These are phyloP conservation scores for Empidonax alnorum DNA, from an alignment of 2,113 vertebrate species.

Conservation along the genomic window DNA sequence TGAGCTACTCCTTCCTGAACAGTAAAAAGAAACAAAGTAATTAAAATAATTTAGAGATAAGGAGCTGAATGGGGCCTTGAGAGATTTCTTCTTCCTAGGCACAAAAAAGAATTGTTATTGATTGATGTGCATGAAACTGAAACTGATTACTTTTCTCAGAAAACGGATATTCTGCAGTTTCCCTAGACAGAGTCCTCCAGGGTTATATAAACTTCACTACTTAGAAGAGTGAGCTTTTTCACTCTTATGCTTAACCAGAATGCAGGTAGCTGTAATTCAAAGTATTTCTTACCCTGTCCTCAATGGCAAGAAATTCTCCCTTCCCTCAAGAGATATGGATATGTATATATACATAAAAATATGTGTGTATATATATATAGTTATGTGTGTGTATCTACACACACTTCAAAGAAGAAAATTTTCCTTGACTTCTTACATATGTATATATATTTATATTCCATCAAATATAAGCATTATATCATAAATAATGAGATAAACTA, in stretches of 20 bases:
- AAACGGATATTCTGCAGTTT: neutral
- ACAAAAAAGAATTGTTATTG: neutral
- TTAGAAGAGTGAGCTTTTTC: accelerated
- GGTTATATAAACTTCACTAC: neutral
- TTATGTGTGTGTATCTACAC: neutral
- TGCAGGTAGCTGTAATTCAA: neutral
- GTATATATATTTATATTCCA: neutral
- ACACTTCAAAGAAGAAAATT: neutral
- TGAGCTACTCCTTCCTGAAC: neutral
- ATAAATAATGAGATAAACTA: neutral
- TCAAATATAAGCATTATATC: neutral
- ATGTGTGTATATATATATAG: neutral
- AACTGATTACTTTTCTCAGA: neutral
- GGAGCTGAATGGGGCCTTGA: neutral
- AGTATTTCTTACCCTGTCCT: neutral
- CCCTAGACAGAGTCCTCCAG: neutral
- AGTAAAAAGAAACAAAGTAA: neutral
- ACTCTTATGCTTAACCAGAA: neutral
- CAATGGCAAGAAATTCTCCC: neutral
- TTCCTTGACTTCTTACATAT: neutral
- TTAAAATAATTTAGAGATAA: neutral
- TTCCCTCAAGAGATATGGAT: neutral
- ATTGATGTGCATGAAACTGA: neutral
- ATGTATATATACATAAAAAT: neutral
- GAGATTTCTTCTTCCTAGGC: neutral